Percentiles rank a stretch among this genome's conserved stretches.
Conservation (phyloP, 2,113 vertebrate species). For the Lynx canadensis region DNA sequence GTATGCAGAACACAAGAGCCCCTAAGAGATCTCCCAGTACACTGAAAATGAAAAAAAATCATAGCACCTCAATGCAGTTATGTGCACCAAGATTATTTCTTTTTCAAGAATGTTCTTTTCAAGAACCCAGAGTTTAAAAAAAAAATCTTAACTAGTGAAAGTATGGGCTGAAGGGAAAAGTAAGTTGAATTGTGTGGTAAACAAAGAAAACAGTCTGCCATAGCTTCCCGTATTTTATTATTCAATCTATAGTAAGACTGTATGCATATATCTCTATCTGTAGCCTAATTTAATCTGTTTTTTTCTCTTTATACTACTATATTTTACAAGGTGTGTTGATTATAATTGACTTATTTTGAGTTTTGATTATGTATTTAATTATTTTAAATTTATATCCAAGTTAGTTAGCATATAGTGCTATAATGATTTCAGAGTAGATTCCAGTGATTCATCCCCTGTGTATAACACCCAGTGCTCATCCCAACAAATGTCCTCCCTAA, state of each 20-base stretch:
- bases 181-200: neutral
- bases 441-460: no score
- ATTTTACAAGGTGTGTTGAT: neutral
- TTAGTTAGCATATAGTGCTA: no score
- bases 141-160: neutral
- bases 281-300: neutral
- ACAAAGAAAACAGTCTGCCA: neutral
- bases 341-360: neutral
- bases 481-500: no score
- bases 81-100: neutral
- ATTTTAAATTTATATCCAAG: no score
- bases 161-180: neutral
- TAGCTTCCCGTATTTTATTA: neutral
- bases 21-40: neutral
- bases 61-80: neutral
- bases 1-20: neutral
- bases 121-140: neutral
- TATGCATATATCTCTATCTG: neutral
- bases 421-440: no score
- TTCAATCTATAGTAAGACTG: neutral
- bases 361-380: no score
- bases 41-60: neutral
- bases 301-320: neutral
- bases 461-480: no score
- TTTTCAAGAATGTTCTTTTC: neutral